phyloP scores from a whole-genome alignment of 2,113 vertebrate species.

The Thalassoma bifasciatum region DNA sequence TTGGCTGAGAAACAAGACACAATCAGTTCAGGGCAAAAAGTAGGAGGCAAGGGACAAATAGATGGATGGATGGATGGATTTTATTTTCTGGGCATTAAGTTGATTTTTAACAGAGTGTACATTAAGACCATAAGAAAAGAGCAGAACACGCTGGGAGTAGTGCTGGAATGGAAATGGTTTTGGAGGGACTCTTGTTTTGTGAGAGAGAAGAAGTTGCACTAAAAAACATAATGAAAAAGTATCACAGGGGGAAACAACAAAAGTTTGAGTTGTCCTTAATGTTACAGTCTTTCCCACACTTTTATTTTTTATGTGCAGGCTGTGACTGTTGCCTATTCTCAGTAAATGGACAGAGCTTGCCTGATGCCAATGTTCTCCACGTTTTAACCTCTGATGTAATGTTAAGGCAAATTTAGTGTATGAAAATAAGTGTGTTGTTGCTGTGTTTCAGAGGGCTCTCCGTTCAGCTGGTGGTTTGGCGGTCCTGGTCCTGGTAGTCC shows the following conservation, averaged over 20 bases:
- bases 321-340: no score
- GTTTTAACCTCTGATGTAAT: not conserved
- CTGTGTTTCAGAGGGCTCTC: slow-evolving; percentile 69
- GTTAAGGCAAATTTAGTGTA: not conserved
- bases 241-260: no score
- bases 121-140: not conserved
- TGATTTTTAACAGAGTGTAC: not conserved
- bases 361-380: not conserved
- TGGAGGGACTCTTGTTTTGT: not conserved
- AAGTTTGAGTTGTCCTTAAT: no score
- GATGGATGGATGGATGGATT: not conserved
- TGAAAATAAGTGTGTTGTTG: not conserved
- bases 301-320: no score
- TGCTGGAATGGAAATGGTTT: not conserved
- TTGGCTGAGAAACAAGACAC: not conserved
- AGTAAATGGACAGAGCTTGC: not conserved
- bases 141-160: no score
- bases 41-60: not conserved
- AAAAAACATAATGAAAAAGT: not conserved
- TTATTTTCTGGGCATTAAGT: not conserved
- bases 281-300: no score
- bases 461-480: slow-evolving; percentile 80
- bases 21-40: no score
- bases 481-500: slow-evolving; percentile 45
- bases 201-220: not conserved